A percentile compares a stretch with the other conserved stretches of the same genome.
Evolutionary conservation across 1,140 invertebrate species (phyloP).

Genomic region (Radopholus similis): DNA sequence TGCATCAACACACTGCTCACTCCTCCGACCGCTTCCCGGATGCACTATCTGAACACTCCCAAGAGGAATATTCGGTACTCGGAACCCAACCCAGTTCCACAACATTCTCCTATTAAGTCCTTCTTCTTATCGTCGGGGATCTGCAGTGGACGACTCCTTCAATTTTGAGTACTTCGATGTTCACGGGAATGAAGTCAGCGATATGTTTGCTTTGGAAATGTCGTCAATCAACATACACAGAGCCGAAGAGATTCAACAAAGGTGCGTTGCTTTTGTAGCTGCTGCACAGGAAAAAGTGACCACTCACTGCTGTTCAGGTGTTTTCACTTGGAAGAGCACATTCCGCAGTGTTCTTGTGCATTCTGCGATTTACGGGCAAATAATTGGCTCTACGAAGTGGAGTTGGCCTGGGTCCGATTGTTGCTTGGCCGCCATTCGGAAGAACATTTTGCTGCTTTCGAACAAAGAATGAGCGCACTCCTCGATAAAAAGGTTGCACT

Average conservation of each 20-base stretch:
- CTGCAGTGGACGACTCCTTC: conserved; percentile 17
- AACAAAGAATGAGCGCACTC: background rate
- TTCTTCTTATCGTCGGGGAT: conserved; percentile 14
- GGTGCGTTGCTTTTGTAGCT: background rate
- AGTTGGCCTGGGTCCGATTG: background rate
- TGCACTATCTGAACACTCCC: conserved; percentile 8
- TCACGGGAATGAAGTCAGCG: background rate
- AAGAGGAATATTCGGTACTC: conserved; percentile 4
- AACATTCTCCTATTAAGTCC: background rate
- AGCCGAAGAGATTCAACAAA: background rate
- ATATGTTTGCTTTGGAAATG: background rate
- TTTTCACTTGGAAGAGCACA: no score
- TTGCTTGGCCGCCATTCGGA: background rate
- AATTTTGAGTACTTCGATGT: background rate
- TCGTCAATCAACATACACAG: conserved; percentile 12
- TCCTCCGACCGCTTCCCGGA: conserved; percentile 10
- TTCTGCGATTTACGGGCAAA: no score
- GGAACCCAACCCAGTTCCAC: background rate
- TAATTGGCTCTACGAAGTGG: no score
- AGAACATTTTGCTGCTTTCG: background rate
- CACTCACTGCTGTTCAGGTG: background rate
- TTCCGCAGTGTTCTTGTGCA: no score
- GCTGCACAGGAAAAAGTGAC: background rate
- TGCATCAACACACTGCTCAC: conserved; percentile 24
- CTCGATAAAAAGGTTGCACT: no score